Base-by-base conservation (phyloP, 1,140 invertebrate genomes). In the Neodiprion virginianus region DNA sequence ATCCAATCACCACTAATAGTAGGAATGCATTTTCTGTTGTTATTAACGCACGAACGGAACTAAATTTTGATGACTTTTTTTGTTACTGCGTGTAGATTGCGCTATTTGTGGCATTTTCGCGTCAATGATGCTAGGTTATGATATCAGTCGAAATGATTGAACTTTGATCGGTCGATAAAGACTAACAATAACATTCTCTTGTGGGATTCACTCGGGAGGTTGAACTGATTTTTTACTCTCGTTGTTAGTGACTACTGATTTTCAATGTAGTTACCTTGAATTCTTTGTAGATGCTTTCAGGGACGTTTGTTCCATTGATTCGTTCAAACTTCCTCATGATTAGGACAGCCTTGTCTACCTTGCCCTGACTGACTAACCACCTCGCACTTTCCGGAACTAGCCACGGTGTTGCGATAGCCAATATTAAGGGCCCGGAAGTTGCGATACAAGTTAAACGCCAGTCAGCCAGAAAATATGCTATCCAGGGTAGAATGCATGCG, bases 341-440 rank as follows among this genome's bases (percentile, higher is more conserved):
- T 10, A 86, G 84, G 28, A 96, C 89, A 5, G 95, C 95, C 80
- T 94, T 92, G 73, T 96, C 93, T 1, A 95, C 88, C 81, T 94
- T 90, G 4, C 95, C 95, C 88, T 95, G 94, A 1, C 95, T 95
- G 0, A 96, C 92, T 11, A 97, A 83, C 95, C 95, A 96, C 89
- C 95, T 92, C 1, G 95, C 95, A 79, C 95, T 96, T 86, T 96
- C 95, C 0, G 95, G 95, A 7, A 96, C 93, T 3, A 95, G 78
- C 87, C 92, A 93, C 0, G 94, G 93, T 0, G 95, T 94, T 0
- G 93, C 85, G 5, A 94, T 82, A 1, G 92, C 92, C 12, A 96
- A 80, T 0, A 92, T 79, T 66, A 96, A 89, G 0, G 96, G 95
- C 1, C 92, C 89, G n/a, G 94, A 94, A 12, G 94, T 95, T 0